Evolutionary conservation across 2,113 vertebrate genomes (phyloP).

Genomic region (Spilogale gracilis): DNA sequence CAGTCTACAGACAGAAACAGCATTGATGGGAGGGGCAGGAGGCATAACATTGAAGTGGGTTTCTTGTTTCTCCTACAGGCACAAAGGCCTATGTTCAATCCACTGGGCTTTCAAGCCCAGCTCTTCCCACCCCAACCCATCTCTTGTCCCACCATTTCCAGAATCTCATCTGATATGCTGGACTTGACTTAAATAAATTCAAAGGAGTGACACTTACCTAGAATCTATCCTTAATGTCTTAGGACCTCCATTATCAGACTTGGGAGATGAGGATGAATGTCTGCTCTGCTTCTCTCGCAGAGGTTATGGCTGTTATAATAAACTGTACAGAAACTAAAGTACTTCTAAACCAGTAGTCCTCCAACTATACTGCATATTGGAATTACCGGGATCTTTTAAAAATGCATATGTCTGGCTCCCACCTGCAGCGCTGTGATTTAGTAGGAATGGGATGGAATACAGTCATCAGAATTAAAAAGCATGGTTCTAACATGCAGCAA

Average conservation of each 20-base stretch:
- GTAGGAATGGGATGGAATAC: background rate
- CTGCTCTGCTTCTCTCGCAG: background rate
- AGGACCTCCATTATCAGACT: background rate
- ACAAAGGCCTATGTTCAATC: background rate
- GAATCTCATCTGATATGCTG: background rate
- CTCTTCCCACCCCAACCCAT: background rate
- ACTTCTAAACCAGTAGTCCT: background rate
- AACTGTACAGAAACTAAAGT: background rate
- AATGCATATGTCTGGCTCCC: background rate
- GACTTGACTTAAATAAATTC: background rate
- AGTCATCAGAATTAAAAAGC: background rate
- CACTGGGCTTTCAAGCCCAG: background rate
- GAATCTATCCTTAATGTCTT: background rate
- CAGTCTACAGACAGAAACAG: slow-evolving; percentile 79
- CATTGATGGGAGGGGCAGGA: slow-evolving; percentile 70
- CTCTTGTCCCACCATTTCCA: background rate
- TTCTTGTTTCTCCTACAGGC: slow-evolving; percentile 76
- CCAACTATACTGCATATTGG: background rate
- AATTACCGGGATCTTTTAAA: background rate
- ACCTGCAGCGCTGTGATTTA: background rate
- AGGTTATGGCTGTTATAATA: background rate
- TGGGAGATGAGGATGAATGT: background rate
- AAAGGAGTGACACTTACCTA: background rate
- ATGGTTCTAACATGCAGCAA: background rate
- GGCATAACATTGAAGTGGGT: slow-evolving; percentile 72